phyloP scores from a whole-genome alignment of 2,888 invertebrate species.

The Augiades crinisus region DNA sequence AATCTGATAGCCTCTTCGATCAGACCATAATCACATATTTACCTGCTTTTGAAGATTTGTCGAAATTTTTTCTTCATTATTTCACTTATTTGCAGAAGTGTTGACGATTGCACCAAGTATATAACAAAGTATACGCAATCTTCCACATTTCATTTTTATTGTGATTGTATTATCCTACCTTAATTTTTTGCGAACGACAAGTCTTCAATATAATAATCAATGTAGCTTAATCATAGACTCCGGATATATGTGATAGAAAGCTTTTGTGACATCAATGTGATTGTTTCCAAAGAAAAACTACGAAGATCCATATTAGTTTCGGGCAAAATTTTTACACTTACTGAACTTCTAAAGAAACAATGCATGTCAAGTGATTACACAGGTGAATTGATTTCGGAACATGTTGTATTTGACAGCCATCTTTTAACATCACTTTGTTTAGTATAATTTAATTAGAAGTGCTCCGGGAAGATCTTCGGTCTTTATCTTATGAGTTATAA shows the following conservation, averaged over 20 bases:
- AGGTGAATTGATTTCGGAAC: constrained; percentile 27
- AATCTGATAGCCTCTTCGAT: constrained; percentile 39
- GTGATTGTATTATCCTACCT: constrained; percentile 2
- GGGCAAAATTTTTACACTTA: constrained; percentile 62
- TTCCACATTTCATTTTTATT: constrained; percentile 56
- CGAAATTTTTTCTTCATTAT: constrained; percentile 31
- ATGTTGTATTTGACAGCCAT: constrained; percentile 38
- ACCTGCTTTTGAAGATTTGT: constrained; percentile 56
- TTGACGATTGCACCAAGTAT: constrained; percentile 59
- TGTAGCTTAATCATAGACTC: constrained; percentile 68
- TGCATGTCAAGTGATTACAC: constrained; percentile 29
- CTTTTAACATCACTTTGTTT: constrained; percentile 52
- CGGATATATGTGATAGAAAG: constrained; percentile 46
- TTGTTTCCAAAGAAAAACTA: constrained; percentile 60
- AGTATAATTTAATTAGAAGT: constrained; percentile 19
- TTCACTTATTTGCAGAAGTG: no score
- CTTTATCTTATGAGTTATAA: not conserved
- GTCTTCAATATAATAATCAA: constrained; percentile 55
- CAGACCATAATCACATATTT: constrained; percentile 39
- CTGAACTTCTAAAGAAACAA: constrained; percentile 64
- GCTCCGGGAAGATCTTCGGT: no score
- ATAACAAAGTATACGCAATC: constrained; percentile 50
- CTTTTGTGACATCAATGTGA: constrained; percentile 66
- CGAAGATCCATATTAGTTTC: constrained; percentile 68
- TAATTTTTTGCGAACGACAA: constrained; percentile 38